These are phyloP conservation scores for Machimus atricapillus DNA, from an alignment of 2,888 invertebrate genomes.

Conservation along the genomic window DNA sequence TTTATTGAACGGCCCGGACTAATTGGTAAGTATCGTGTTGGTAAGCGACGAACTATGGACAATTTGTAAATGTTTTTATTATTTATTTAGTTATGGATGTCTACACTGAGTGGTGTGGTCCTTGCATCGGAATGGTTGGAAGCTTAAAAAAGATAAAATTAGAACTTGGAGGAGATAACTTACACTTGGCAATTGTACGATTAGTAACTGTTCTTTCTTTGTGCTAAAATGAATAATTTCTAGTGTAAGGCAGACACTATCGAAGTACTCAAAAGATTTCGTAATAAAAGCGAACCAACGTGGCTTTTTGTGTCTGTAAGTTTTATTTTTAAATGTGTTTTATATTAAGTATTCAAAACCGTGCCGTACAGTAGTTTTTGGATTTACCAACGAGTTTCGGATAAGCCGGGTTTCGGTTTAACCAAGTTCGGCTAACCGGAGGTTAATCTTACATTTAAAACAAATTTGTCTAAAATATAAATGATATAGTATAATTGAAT, in stretches of 20 bases:
- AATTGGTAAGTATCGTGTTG: constrained; percentile 67
- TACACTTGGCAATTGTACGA: constrained; percentile 73
- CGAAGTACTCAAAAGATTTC: constrained; percentile 74
- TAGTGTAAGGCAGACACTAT: constrained; percentile 77
- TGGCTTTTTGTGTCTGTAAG: constrained; percentile 88
- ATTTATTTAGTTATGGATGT: constrained; percentile 79
- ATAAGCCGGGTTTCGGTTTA: too few relatives aligned
- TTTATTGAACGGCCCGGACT: constrained; percentile 79
- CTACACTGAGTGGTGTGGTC: constrained; percentile 92
- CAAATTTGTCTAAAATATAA: too few relatives aligned
- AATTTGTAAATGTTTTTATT: constrained; percentile 34
- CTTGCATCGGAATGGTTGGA: constrained; percentile 84
- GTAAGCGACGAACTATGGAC: constrained; percentile 5
- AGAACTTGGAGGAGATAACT: constrained; percentile 81
- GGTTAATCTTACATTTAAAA: too few relatives aligned
- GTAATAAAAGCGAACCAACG: constrained; percentile 84
- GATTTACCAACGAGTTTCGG: too few relatives aligned
- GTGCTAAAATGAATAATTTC: background rate
- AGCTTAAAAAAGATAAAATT: constrained; percentile 86
- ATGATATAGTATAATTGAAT: too few relatives aligned
- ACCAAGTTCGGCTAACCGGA: too few relatives aligned
- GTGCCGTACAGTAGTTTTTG: too few relatives aligned
- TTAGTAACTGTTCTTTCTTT: background rate
- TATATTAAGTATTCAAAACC: background rate
- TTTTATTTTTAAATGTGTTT: constrained; percentile 42